Percentiles rank a stretch among this genome's conserved stretches.
phyloP scores from a whole-genome alignment of 2,888 invertebrate species.

The Ormyrus pomaceus region DNA sequence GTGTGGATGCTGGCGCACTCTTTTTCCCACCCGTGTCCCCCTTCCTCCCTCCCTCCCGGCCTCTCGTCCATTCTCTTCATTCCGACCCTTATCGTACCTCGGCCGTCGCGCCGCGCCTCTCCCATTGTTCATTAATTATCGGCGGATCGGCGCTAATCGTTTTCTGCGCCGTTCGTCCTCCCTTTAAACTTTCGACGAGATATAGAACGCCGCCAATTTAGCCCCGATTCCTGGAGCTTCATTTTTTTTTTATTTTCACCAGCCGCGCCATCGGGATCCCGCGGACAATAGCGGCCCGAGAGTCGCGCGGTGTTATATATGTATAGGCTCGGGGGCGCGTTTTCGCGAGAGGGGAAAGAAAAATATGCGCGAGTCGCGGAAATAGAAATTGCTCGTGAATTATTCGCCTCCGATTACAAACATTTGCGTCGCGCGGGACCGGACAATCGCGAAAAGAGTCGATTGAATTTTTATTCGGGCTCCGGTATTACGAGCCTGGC shows the following conservation, averaged over 20 bases:
- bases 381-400: neutral
- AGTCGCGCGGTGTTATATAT: too few species aligned
- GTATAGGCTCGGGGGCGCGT: too few species aligned
- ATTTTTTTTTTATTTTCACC: too few species aligned
- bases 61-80: neutral
- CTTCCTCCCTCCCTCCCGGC: conserved; percentile 2
- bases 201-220: neutral
- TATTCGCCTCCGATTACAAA: neutral
- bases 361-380: neutral
- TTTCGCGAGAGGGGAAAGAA: neutral
- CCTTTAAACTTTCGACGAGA: conserved; percentile 20
- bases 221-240: conserved; percentile 22
- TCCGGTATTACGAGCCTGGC: too few species aligned
- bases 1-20: neutral
- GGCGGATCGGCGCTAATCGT: conserved; percentile 20
- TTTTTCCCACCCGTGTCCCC: neutral
- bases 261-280: too few species aligned
- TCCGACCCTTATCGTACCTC: neutral
- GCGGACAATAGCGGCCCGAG: too few species aligned
- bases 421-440: too few species aligned
- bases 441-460: too few species aligned
- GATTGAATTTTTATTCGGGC: too few species aligned
- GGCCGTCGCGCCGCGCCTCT: neutral
- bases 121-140: conserved; percentile 40
- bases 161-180: neutral